Conservation (phyloP, 2,888 invertebrate species). For the Merodon equestris region DNA sequence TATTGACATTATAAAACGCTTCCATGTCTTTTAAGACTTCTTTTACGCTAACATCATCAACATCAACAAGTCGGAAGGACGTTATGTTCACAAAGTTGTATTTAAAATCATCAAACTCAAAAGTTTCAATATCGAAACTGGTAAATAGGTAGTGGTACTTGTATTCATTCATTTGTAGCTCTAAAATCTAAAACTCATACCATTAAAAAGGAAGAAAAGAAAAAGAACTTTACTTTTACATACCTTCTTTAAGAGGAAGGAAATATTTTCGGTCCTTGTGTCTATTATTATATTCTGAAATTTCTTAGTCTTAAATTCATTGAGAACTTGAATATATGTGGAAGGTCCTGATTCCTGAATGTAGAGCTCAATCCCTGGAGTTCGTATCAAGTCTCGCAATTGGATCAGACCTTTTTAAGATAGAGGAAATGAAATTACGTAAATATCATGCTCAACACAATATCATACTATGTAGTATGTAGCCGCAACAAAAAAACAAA, state of each 20-base stretch:
- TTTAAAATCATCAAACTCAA: slow-evolving; percentile 93
- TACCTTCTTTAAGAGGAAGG: slow-evolving; percentile 87
- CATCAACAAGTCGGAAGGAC: slow-evolving; percentile 91
- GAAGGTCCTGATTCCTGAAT: slow-evolving; percentile 83
- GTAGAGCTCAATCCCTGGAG: slow-evolving; percentile 85
- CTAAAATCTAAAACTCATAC: slow-evolving; percentile 83
- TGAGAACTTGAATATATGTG: slow-evolving; percentile 86
- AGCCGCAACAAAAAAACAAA: too few species aligned
- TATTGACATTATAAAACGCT: slow-evolving; percentile 80
- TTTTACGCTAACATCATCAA: slow-evolving; percentile 83
- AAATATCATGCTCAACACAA: too few species aligned
- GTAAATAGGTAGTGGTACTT: slow-evolving; percentile 91
- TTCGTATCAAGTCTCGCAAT: slow-evolving; percentile 85
- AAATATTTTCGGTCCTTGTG: slow-evolving; percentile 85
- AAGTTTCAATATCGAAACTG: slow-evolving; percentile 89
- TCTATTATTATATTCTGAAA: slow-evolving; percentile 89
- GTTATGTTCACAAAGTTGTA: slow-evolving; percentile 97
- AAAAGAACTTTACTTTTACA: slow-evolving; percentile 73
- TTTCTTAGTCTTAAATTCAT: slow-evolving; percentile 88
- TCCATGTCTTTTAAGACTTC: slow-evolving; percentile 86
- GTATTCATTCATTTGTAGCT: slow-evolving; percentile 91
- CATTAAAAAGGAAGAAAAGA: neutral
- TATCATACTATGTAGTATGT: too few species aligned
- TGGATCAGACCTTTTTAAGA: slow-evolving; percentile 76
- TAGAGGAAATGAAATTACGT: too few species aligned